Evolutionary conservation across 2,113 vertebrate genomes (phyloP).

Genomic region (Gnathonemus echidnorhynchus): DNA sequence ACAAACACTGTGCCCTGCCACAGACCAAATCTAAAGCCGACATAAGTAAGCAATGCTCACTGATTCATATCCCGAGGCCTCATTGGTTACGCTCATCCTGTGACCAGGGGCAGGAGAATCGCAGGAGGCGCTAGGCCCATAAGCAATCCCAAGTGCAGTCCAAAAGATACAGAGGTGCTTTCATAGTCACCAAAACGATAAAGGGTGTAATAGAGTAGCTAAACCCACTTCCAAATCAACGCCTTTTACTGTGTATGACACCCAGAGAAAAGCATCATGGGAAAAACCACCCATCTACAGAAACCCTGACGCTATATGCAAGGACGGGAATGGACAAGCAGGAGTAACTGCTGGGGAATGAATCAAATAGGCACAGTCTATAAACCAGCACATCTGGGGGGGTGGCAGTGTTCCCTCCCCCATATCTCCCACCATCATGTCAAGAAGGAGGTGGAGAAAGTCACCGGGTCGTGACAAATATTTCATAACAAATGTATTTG

Average conservation of each 20-base stretch:
- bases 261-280: not conserved
- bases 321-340: not conserved
- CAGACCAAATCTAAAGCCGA: not conserved
- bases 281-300: not conserved
- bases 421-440: not conserved
- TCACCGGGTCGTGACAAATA: slow-evolving; percentile 48
- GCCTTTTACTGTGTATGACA: not conserved
- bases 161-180: not conserved
- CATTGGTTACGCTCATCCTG: not conserved
- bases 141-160: not conserved
- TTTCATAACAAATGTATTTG: not conserved
- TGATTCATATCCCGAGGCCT: not conserved
- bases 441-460: not conserved
- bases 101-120: not conserved
- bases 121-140: not conserved
- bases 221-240: not conserved
- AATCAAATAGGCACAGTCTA: not conserved
- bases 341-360: not conserved
- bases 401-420: not conserved
- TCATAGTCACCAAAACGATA: not conserved
- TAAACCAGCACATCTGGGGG: not conserved
- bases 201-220: not conserved
- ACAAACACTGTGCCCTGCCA: not conserved
- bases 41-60: not conserved
- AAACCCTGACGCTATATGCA: not conserved